Evolutionary conservation across 2,113 vertebrate species (phyloP).

Genomic region (Tychaedon coryphoeus): DNA sequence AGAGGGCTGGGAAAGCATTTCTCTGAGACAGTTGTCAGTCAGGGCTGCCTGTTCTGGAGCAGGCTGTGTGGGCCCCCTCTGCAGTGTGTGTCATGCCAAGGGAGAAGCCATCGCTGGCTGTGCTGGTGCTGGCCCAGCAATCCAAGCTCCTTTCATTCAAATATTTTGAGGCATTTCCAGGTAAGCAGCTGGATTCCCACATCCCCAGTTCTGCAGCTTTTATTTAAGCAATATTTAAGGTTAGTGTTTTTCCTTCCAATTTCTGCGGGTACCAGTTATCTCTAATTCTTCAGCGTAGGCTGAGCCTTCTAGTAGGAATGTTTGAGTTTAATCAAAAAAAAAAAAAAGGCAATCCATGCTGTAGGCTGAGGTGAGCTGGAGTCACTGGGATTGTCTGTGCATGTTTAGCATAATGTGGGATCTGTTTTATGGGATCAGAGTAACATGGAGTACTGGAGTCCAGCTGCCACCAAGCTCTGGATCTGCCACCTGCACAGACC

Average conservation of each 20-base stretch:
- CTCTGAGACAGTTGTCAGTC: background rate
- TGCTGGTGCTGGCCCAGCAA: background rate
- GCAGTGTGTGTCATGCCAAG: background rate
- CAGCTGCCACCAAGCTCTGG: background rate
- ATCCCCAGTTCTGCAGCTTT: background rate
- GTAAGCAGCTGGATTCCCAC: background rate
- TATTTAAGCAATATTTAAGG: background rate
- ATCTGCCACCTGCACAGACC: background rate
- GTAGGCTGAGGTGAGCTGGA: background rate
- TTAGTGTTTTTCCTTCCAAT: background rate
- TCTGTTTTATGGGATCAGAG: background rate
- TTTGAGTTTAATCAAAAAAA: background rate
- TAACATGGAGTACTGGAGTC: background rate
- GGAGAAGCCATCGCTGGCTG: background rate
- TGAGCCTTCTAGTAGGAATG: slow-evolving; percentile 6
- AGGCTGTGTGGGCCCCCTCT: background rate
- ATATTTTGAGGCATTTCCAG: background rate
- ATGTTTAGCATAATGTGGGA: background rate
- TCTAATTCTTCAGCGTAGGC: background rate
- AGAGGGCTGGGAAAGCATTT: background rate
- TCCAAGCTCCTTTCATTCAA: background rate
- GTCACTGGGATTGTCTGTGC: background rate
- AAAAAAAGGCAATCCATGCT: background rate
- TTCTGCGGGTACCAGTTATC: background rate
- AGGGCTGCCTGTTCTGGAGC: background rate